A percentile compares a stretch with the other conserved stretches of the same genome.
Conservation (phyloP, 2,888 invertebrate genomes). For the Drosophila yooni region DNA sequence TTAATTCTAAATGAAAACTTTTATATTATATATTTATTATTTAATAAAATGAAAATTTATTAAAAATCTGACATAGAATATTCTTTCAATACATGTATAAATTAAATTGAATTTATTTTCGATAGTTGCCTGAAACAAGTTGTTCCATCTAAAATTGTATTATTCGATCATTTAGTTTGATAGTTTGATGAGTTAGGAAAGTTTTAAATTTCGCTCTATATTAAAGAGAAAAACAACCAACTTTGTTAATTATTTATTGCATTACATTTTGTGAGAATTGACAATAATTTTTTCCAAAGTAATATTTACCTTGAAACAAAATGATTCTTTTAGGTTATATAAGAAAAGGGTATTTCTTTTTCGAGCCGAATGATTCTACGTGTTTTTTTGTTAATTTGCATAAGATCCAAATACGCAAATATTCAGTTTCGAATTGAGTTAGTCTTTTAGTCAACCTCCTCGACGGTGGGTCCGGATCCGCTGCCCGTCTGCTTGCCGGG, state of each 20-base stretch:
- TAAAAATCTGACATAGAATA: neutral
- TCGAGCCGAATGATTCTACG: neutral
- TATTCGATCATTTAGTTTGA: neutral
- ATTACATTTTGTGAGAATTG: neutral
- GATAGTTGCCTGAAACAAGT: neutral
- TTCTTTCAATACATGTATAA: neutral
- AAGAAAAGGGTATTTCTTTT: neutral
- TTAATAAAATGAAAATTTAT: neutral
- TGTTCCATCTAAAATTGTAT: neutral
- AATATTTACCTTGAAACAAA: neutral
- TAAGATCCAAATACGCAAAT: conserved; percentile 29
- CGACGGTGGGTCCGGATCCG: conserved; percentile 88
- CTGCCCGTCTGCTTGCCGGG: conserved; percentile 75
- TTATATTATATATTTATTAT: neutral
- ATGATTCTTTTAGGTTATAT: neutral
- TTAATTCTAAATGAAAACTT: neutral
- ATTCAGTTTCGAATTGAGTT: conserved; percentile 14
- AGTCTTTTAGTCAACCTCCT: conserved; percentile 88
- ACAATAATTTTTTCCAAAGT: neutral
- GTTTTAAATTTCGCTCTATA: neutral
- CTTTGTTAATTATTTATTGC: neutral
- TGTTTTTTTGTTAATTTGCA: conserved; percentile 22
- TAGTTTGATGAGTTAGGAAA: neutral
- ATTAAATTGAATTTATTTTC: neutral
- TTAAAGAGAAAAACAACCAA: neutral